These are phyloP conservation scores for Xiphophorus hellerii DNA, from an alignment of 2,113 vertebrate species.

Conservation along the genomic window DNA sequence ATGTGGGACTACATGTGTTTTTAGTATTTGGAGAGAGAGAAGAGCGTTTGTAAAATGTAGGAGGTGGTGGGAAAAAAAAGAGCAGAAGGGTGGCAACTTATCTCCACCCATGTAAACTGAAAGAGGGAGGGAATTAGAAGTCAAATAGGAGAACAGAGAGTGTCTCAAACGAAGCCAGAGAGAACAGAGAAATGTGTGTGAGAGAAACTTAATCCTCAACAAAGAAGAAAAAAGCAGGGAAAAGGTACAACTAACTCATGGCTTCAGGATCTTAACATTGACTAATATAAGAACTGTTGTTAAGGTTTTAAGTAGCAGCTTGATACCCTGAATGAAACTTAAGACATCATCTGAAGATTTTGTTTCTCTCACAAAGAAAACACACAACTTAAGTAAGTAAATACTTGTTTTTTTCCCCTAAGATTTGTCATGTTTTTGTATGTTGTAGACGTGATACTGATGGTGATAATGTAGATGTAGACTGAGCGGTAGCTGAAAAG, in stretches of 20 bases:
- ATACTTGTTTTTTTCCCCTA: not conserved
- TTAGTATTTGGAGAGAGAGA: not conserved
- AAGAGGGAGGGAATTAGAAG: slow-evolving; percentile 60
- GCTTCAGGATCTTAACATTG: not conserved
- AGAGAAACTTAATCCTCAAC: not conserved
- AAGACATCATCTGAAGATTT: not conserved
- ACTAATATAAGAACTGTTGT: fast-evolving
- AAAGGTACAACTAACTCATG: not conserved
- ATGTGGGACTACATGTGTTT: not conserved
- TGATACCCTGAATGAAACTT: not conserved
- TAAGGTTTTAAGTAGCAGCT: not conserved
- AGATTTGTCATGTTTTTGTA: not conserved
- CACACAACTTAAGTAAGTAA: slow-evolving; percentile 53
- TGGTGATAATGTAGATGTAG: not conserved
- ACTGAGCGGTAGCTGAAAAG: not conserved
- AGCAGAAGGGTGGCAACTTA: slow-evolving; percentile 27
- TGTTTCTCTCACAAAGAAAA: slow-evolving; percentile 26
- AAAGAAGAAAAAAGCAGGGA: slow-evolving; percentile 5
- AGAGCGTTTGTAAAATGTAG: not conserved
- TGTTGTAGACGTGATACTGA: not conserved
- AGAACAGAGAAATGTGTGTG: slow-evolving; percentile 31
- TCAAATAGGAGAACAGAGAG: slow-evolving; percentile 52
- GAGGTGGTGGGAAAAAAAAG: not conserved
- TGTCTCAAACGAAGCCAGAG: slow-evolving; percentile 35
- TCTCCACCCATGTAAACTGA: slow-evolving; percentile 23